phyloP scores from a whole-genome alignment of 2,888 invertebrate species.

The Caenorhabditis sp. region DNA sequence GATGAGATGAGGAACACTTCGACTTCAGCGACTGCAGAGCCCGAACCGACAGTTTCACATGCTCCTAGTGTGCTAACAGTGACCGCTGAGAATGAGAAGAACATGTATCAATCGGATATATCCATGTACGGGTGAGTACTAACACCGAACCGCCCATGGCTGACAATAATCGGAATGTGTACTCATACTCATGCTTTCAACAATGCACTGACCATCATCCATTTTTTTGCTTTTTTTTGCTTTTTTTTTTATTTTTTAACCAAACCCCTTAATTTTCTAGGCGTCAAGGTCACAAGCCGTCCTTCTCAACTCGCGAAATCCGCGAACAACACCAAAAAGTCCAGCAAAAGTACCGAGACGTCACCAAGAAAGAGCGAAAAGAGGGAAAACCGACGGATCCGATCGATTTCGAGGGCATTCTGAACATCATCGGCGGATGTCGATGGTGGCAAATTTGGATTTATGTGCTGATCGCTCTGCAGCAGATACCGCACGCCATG shows the following conservation, averaged over 20 bases:
- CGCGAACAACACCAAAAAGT: conserved; percentile 81
- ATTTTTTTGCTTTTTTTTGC: too few species aligned
- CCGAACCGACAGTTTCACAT: conserved; percentile 52
- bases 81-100: conserved; percentile 48
- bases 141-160: conserved; percentile 31
- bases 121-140: conserved; percentile 64
- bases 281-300: conserved; percentile 70
- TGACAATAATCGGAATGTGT: conserved; percentile 45
- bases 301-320: conserved; percentile 77
- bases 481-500: conserved; percentile 83
- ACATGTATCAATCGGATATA: conserved; percentile 64
- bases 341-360: conserved; percentile 78
- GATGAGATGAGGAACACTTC: conserved; percentile 46
- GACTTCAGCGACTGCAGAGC: conserved; percentile 40
- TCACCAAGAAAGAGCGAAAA: conserved; percentile 66
- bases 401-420: conserved; percentile 83
- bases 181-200: too few species aligned
- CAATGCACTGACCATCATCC: too few species aligned
- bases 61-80: conserved; percentile 63
- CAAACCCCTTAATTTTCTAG: conserved; percentile 25
- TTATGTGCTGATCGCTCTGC: conserved; percentile 82
- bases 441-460: conserved; percentile 83
- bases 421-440: conserved; percentile 83
- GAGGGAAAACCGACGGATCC: conserved; percentile 80
- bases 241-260: not conserved